Conservation (phyloP, 1,140 invertebrate genomes). For the Uloborus diversus region DNA sequence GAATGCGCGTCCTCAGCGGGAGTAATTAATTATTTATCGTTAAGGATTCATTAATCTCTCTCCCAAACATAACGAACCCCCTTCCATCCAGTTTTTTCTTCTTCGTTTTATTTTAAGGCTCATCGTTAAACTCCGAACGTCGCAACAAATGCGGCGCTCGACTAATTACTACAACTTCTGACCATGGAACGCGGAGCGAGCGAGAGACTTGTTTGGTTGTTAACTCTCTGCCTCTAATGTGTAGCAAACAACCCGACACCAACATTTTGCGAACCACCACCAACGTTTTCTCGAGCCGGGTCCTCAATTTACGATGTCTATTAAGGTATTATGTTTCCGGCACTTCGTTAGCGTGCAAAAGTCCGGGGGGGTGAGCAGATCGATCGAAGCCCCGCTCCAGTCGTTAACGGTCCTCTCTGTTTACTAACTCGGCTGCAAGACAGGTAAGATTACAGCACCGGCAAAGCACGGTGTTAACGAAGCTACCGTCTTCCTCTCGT, state of each 20-base stretch:
- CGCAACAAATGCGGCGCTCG: constrained; percentile 45
- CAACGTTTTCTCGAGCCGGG: constrained; percentile 11
- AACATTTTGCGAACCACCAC: constrained; percentile 31
- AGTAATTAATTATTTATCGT: constrained; percentile 53
- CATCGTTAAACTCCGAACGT: constrained; percentile 34
- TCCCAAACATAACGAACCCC: neutral
- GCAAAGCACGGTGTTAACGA: constrained; percentile 31
- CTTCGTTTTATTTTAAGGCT: neutral
- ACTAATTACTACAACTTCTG: constrained; percentile 17
- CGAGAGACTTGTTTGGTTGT: constrained; percentile 44
- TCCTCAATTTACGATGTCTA: constrained; percentile 54
- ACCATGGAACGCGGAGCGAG: neutral
- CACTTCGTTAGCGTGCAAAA: constrained; percentile 39
- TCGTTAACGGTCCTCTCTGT: constrained; percentile 50
- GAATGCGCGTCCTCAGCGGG: neutral
- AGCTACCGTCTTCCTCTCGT: constrained; percentile 20
- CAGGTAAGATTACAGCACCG: constrained; percentile 52
- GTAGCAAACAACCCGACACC: constrained; percentile 54
- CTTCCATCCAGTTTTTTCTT: neutral
- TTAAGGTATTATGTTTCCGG: constrained; percentile 53
- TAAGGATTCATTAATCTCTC: constrained; percentile 15
- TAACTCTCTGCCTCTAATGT: constrained; percentile 39
- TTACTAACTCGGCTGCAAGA: constrained; percentile 41
- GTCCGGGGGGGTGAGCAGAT: neutral
- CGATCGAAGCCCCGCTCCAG: constrained; percentile 8